phyloP scores from a whole-genome alignment of 2,797 vertebrate genomes.

The Anolis apletophallus region DNA sequence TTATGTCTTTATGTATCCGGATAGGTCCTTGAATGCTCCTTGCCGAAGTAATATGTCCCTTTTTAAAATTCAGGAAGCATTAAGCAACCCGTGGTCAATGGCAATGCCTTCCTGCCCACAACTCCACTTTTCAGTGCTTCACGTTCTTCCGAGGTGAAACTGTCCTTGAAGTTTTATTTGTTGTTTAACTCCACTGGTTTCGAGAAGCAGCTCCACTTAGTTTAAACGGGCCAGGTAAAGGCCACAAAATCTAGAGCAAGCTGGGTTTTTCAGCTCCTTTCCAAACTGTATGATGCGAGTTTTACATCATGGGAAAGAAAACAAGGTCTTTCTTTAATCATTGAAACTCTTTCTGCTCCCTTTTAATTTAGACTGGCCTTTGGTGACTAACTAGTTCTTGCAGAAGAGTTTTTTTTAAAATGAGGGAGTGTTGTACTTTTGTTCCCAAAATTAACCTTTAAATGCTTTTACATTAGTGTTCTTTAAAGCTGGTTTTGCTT shows the following conservation, averaged over 20 bases:
- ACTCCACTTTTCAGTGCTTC: neutral
- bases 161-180: conserved; percentile 36
- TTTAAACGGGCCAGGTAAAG: conserved; percentile 1
- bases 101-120: neutral
- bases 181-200: conserved; percentile 22
- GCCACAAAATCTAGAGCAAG: neutral
- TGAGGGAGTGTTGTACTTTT: no score
- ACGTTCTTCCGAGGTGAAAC: conserved; percentile 22
- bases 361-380: no score
- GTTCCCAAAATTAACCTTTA: no score
- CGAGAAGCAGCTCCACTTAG: neutral
- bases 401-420: no score
- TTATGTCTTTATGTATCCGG: neutral
- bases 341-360: neutral
- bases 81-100: conserved; percentile 8
- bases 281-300: neutral
- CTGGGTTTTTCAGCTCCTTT: conserved; percentile 3
- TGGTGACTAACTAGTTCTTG: no score
- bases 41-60: neutral
- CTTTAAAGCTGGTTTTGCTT: no score
- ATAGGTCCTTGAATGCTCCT: conserved; percentile 7
- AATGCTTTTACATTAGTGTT: no score
- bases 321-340: neutral
- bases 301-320: neutral
- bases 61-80: conserved; percentile 11